phyloP scores from a whole-genome alignment of 2,888 invertebrate species.

The Notodonta dromedarius region DNA sequence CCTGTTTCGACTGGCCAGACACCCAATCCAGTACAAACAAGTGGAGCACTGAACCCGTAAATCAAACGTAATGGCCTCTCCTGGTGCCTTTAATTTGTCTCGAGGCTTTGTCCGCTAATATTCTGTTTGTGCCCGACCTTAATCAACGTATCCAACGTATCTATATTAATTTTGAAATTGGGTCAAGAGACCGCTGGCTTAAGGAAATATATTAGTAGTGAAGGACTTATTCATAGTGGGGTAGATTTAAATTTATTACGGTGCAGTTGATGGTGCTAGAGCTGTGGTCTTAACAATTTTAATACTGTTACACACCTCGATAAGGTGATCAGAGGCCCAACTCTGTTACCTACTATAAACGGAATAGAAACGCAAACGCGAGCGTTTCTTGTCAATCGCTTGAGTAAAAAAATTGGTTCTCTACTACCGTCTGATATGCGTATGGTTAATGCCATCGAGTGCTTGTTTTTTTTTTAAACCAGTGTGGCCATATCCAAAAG shows the following conservation, averaged over 20 bases:
- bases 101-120: slow-evolving; percentile 7
- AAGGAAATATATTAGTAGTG: background rate
- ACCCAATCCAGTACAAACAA: slow-evolving; percentile 1
- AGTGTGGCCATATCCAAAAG: no score
- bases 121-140: slow-evolving; percentile 6
- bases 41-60: slow-evolving; percentile 6
- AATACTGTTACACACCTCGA: no score
- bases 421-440: no score
- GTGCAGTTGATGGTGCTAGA: no score
- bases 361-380: no score
- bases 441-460: no score
- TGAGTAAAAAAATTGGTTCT: no score
- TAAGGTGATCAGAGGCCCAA: no score
- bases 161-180: slow-evolving; percentile 5
- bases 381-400: no score
- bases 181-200: background rate
- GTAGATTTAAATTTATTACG: background rate
- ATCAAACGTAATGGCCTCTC: slow-evolving; percentile 4
- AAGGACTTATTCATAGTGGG: background rate
- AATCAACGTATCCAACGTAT: background rate
- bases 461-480: no score
- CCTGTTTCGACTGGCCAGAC: background rate
- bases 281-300: no score
- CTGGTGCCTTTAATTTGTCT: slow-evolving; percentile 8
- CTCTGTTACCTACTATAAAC: no score